Base-by-base conservation (phyloP, 1,140 invertebrate genomes). In the Panagrolaimus sp. region DNA sequence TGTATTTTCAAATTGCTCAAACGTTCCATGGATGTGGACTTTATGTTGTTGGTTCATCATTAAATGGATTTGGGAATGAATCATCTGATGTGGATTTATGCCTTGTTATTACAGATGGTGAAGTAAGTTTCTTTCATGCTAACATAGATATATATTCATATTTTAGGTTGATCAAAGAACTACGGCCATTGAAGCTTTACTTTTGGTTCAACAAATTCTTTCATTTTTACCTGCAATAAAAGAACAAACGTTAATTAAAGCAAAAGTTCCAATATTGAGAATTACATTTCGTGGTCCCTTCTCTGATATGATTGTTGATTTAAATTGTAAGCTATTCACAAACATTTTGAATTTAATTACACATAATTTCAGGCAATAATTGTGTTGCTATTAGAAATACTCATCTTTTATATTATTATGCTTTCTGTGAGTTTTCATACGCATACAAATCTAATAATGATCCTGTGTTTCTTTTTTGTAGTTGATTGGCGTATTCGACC, bases 61-160 rank as follows among this genome's bases (percentile, higher is more conserved):
- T 96, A 86, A 95, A 91, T 75, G 94, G 94, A 20, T 95, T 98
- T 86, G 93, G 91, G 5, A 89, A 89, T 57, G 88, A 92, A 80
- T 87, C 86, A 47, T 95, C 92, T 72, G 94, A 98, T 85, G 90
- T 97, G 78, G 95, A 98, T 84, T 90, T 98, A 86, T 98, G 94
- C 84, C 87, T 98, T 64, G 87, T 94, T 83, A 87, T 93, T 68
- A 87, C 89, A 71, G 87, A 90, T 70, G 73, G 81, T 70, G 82
- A 86, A 67, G 85, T 87, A 78, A 73, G 74, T 66, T 45, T 61
- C 63, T 45, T n/a, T 38, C 42, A 48, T 69, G 14, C 51, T n/a
- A 4, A 1, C 13, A 0, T 1, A 13, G 9, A 63, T 16, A 45
- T 62, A 38, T 38, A 38, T 14, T 68, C 69, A 45, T 69, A n/a